These are phyloP conservation scores for Ctenoplectra terminalis DNA, from an alignment of 1,140 invertebrate species.

Conservation along the genomic window DNA sequence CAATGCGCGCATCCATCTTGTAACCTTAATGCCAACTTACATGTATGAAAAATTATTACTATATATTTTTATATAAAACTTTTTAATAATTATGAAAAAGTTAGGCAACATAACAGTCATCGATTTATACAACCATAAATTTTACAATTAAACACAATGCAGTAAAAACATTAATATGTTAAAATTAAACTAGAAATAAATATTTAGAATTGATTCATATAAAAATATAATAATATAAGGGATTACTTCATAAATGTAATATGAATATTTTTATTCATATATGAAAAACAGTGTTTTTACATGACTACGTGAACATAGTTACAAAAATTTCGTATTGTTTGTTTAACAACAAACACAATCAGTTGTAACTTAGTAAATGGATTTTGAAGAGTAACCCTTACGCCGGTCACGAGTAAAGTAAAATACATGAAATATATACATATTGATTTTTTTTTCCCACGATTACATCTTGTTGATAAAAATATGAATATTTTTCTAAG, in stretches of 20 bases:
- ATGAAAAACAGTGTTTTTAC: not conserved
- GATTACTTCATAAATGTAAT: not conserved
- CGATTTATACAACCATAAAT: not conserved
- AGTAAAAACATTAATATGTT: not conserved
- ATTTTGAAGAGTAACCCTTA: not conserved
- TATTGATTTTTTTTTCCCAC: slow-evolving; percentile 29
- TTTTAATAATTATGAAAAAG: not conserved
- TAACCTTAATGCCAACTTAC: not conserved
- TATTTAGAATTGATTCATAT: not conserved
- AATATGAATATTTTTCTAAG: not conserved
- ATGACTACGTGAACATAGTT: not conserved
- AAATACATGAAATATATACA: not conserved
- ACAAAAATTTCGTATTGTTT: not conserved
- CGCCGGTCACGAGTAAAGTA: not conserved
- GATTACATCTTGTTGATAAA: not conserved
- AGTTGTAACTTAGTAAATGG: not conserved
- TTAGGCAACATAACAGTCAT: not conserved
- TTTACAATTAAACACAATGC: not conserved
- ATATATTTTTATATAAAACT: not conserved
- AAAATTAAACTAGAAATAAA: not conserved
- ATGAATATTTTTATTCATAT: not conserved
- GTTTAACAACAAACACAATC: not conserved
- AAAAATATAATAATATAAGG: not conserved
- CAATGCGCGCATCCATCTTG: not conserved
- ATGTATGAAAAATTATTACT: not conserved